Conservation (phyloP, 2,797 vertebrate species). For the Nasua narica region DNA sequence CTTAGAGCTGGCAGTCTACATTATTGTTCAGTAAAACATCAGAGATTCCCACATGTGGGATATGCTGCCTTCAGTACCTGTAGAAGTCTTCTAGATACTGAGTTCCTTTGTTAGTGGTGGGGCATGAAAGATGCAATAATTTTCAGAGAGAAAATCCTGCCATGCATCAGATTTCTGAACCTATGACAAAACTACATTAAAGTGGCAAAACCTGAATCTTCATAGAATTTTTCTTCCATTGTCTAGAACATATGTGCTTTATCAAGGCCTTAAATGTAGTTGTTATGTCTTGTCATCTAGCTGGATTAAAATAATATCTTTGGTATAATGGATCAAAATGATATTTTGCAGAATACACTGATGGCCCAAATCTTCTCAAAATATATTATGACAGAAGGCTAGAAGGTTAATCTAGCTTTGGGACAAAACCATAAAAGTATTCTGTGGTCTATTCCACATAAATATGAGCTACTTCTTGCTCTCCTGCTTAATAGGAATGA, state of each 20-base stretch:
- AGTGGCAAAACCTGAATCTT: not conserved
- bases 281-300: not conserved
- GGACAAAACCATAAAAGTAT: not conserved
- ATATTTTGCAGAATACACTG: not conserved
- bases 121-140: not conserved
- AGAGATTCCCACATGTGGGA: not conserved
- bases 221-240: not conserved
- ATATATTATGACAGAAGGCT: not conserved
- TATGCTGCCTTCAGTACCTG: not conserved
- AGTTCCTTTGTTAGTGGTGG: not conserved
- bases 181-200: not conserved
- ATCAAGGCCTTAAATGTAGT: not conserved
- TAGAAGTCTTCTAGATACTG: not conserved
- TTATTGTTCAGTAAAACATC: not conserved
- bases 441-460: not conserved
- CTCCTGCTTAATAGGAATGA: not conserved
- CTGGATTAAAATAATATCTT: not conserved
- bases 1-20: not conserved
- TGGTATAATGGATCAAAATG: not conserved
- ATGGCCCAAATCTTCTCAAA: not conserved
- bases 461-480: not conserved
- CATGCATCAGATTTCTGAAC: not conserved
- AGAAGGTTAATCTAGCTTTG: not conserved
- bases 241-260: not conserved
- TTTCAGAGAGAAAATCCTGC: not conserved